Evolutionary conservation across 2,113 vertebrate genomes (phyloP), one percentile per base, ranked within the genome.

Genomic region (Tenrec ecaudatus): DNA sequence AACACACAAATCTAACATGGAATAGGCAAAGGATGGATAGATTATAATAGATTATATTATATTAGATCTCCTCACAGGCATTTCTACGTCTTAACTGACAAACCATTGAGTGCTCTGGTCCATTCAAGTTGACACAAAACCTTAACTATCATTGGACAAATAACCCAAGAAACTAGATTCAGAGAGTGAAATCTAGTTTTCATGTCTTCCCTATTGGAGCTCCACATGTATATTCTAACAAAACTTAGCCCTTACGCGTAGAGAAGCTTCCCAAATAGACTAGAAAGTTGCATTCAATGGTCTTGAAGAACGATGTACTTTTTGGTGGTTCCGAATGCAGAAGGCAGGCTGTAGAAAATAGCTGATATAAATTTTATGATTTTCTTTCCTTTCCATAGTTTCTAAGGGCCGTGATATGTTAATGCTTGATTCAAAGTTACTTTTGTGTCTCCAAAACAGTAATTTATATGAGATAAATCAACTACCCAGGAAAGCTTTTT

Each of bases 351-450:
- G 8, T 6, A 93, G 19, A 17, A 22, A 2, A 76, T 38, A 93
- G 75, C 57, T 66, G n/a, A 94, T 84, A 85, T 47, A 92, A 71
- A 69, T 47, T 58, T 69, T 60, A 82, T 1, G 1, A 36, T 40
- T 83, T 40, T 78, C 25, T 47, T 94, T 7, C 90, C 78, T 75
- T 92, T 4, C 12, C 16, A 29, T 40, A 17, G 16, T 40, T 68
- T 33, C 82, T 25, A 40, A 87, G 8, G 20, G 80, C 43, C 17
- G 27, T 64, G 47, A 16, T 66, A 93, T 78, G 84, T 94, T 17
- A 57, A 78, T 84, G n/a, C 83, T 76, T 91, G 25, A 36, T 69
- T 78, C 60, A n/a, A 81, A 81, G 71, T 85, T n/a, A 91, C 79
- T 81, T 88, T 88, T 68, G 4, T 47, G 6, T 89, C 31, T 87